These are phyloP conservation scores for Chloroclystis v-ata DNA, from an alignment of 2,888 invertebrate genomes.

Conservation along the genomic window DNA sequence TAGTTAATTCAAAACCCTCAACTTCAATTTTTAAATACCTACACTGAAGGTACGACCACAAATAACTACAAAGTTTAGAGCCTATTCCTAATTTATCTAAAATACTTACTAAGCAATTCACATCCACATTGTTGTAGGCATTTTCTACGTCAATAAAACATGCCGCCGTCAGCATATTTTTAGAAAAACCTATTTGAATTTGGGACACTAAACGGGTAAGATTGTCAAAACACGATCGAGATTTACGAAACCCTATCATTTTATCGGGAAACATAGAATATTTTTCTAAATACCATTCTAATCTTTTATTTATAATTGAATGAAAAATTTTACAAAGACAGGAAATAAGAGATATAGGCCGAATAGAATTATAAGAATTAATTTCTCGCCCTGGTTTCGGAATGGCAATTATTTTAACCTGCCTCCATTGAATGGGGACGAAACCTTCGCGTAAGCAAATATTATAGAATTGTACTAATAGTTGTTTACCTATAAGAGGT, in stretches of 20 bases:
- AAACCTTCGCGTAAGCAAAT: neutral
- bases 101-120: neutral
- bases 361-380: neutral
- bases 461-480: neutral
- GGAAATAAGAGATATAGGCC: neutral
- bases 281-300: conserved; percentile 26
- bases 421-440: neutral
- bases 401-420: neutral
- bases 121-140: neutral
- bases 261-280: neutral
- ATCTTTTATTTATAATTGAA: conserved; percentile 19
- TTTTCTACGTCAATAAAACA: no score
- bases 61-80: neutral
- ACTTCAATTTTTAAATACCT: neutral
- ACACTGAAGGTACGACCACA: neutral
- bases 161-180: neutral
- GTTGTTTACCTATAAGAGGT: conserved; percentile 1
- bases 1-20: neutral
- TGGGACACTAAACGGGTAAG: neutral
- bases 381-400: neutral
- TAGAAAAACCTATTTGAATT: conserved; percentile 5
- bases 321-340: conserved; percentile 29
- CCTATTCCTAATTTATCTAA: neutral
- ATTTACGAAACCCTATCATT: conserved; percentile 2
- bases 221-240: conserved; percentile 3